These are phyloP conservation scores for Eumacrocentrus americanus DNA, from an alignment of 2,888 invertebrate species.

Conservation along the genomic window DNA sequence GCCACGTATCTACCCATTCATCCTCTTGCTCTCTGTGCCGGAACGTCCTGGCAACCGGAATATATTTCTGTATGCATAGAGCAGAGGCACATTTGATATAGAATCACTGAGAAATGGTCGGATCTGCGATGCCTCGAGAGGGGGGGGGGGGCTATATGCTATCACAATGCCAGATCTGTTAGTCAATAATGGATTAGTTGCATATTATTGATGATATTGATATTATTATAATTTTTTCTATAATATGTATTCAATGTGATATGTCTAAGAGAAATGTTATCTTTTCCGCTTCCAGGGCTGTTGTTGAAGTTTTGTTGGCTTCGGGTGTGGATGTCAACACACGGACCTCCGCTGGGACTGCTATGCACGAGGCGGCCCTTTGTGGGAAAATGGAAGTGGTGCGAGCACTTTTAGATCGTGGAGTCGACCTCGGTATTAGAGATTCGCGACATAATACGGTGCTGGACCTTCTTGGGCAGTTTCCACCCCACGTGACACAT, in stretches of 20 bases:
- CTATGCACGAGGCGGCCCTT: constrained; percentile 91
- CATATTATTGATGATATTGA: no score
- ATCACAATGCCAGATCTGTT: constrained; percentile 9
- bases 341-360: constrained; percentile 84
- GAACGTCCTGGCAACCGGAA: constrained; percentile 26
- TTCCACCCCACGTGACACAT: constrained; percentile 86
- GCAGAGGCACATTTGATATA: constrained; percentile 15
- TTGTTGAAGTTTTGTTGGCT: constrained; percentile 81
- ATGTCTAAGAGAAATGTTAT: no score
- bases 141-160: constrained; percentile 1
- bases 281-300: constrained; percentile 70
- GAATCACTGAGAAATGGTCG: constrained; percentile 25
- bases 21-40: constrained; percentile 22
- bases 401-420: constrained; percentile 77
- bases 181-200: not conserved
- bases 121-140: not conserved
- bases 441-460: constrained; percentile 85
- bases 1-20: constrained; percentile 19
- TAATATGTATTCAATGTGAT: no score
- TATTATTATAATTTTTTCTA: not conserved
- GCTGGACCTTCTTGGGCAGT: constrained; percentile 82
- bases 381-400: constrained; percentile 91
- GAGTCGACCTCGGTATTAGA: constrained; percentile 80
- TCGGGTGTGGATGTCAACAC: constrained; percentile 90
- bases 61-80: constrained; percentile 26